phyloP scores from a whole-genome alignment of 2,888 invertebrate genomes.

The Panorpa germanica region DNA sequence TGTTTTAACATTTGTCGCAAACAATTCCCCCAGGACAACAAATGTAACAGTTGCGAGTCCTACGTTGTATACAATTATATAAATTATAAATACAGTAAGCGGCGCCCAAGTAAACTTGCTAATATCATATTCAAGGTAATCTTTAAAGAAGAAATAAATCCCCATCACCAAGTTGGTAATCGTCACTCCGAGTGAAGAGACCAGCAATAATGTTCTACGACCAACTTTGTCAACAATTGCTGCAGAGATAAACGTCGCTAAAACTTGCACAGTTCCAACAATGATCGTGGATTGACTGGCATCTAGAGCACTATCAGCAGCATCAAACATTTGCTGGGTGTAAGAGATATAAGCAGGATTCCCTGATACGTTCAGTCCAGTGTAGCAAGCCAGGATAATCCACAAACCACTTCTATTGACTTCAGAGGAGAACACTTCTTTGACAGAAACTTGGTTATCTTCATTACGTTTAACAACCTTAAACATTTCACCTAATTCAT shows the following conservation, averaged over 20 bases:
- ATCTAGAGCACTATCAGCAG: constrained; percentile 24
- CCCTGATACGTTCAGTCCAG: constrained; percentile 42
- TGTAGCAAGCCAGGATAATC: constrained; percentile 36
- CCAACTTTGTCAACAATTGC: constrained; percentile 42
- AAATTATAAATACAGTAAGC: constrained; percentile 30
- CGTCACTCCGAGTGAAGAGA: constrained; percentile 36
- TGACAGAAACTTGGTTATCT: constrained; percentile 30
- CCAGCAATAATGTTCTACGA: constrained; percentile 37
- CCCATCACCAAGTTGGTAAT: constrained; percentile 32
- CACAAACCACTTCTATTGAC: constrained; percentile 40
- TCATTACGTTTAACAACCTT: too few species aligned
- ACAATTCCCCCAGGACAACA: constrained; percentile 41
- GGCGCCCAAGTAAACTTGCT: too few species aligned
- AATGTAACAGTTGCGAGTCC: constrained; percentile 40
- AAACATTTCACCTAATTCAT: constrained; percentile 32
- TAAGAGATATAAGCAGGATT: constrained; percentile 42
- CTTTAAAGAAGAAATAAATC: constrained; percentile 29
- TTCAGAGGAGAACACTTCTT: constrained; percentile 30
- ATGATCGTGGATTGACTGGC: constrained; percentile 36
- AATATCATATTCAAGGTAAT: constrained; percentile 24
- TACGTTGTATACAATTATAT: constrained; percentile 38
- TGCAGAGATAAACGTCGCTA: constrained; percentile 34
- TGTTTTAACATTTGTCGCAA: constrained; percentile 39
- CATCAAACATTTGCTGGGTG: constrained; percentile 39
- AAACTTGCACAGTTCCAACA: constrained; percentile 33